A percentile compares a stretch with the other conserved stretches of the same genome.
phyloP scores from a whole-genome alignment of 2,113 vertebrate genomes.

The Podarcis cretensis region DNA sequence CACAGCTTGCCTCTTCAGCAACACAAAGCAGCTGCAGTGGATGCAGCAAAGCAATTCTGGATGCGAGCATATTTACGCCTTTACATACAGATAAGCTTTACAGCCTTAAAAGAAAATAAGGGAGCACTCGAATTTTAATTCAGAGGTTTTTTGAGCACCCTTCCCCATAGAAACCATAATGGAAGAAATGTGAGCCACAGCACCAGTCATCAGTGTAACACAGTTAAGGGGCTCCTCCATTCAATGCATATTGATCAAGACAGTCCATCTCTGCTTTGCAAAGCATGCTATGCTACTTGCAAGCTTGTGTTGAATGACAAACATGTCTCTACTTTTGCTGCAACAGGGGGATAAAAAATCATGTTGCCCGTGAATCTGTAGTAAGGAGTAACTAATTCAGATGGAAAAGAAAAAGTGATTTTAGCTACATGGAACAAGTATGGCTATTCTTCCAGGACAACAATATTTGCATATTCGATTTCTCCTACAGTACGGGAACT shows the following conservation, averaged over 20 bases:
- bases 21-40: not conserved
- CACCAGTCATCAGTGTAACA: not conserved
- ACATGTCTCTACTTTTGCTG: not conserved
- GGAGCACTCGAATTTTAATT: not conserved
- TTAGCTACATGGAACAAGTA: not conserved
- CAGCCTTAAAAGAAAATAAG: not conserved
- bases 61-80: not conserved
- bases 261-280: not conserved
- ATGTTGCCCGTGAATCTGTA: not conserved
- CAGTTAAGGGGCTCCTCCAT: not conserved
- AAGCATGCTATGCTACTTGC: not conserved
- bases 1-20: not conserved
- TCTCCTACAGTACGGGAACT: not conserved
- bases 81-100: not conserved
- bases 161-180: not conserved
- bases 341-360: not conserved
- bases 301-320: not conserved
- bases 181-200: not conserved
- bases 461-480: not conserved
- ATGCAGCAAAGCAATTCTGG: not conserved
- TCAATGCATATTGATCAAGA: too few relatives aligned
- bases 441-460: not conserved
- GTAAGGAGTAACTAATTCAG: constrained; percentile 23
- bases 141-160: not conserved
- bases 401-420: constrained; percentile 21